Evolutionary conservation across 2,888 invertebrate species (phyloP).

Genomic region (Brachypalpus laphriformis): DNA sequence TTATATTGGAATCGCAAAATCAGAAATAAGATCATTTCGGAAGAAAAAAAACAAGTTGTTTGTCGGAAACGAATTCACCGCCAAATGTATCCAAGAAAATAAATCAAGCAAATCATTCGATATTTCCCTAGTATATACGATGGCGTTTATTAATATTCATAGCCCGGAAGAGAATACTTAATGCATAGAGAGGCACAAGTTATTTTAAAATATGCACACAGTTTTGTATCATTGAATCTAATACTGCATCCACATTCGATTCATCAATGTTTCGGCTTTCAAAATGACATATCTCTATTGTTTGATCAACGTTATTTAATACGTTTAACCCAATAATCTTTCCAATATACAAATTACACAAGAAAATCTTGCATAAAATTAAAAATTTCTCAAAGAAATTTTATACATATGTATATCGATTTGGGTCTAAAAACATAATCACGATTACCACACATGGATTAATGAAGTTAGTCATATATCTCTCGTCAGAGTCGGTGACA

Average conservation of each 20-base stretch:
- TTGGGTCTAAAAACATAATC: conserved; percentile 59
- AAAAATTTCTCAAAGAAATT: conserved; percentile 23
- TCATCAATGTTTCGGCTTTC: neutral
- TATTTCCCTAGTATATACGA: neutral
- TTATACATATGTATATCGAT: neutral
- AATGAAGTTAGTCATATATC: conserved; percentile 60
- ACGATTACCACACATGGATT: conserved; percentile 66
- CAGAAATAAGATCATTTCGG: too few relatives aligned
- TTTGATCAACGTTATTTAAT: conserved; percentile 42
- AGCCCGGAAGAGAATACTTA: neutral
- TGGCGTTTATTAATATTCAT: neutral
- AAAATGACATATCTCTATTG: conserved; percentile 18
- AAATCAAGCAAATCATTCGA: neutral
- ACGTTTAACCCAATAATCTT: conserved; percentile 44
- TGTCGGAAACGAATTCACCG: neutral
- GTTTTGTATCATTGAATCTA: neutral
- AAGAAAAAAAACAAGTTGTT: neutral
- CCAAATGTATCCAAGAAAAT: neutral
- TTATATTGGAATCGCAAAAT: too few relatives aligned
- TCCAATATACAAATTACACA: conserved; percentile 52
- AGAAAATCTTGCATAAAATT: conserved; percentile 65
- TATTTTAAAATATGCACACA: neutral
- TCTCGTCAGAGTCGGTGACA: conserved; percentile 15
- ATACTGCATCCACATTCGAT: neutral
- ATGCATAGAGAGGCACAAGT: neutral